Conservation (phyloP, 2,797 vertebrate species). For the Fratercula arctica region DNA sequence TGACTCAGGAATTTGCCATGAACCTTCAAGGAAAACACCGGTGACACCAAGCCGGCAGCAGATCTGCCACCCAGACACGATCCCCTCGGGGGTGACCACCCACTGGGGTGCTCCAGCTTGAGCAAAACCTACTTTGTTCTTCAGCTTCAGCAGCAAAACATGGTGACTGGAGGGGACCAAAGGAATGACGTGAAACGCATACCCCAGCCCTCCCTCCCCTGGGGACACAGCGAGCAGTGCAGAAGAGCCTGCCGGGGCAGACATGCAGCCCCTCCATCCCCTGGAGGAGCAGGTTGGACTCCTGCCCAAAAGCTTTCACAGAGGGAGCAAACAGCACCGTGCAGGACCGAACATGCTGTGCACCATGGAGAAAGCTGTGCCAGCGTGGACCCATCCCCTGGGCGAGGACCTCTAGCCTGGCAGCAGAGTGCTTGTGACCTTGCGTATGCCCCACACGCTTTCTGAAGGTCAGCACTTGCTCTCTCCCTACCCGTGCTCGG, state of each 20-base stretch:
- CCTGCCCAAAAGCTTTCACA: neutral
- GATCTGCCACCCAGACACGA: fast-evolving
- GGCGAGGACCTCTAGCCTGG: neutral
- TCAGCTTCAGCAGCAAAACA: neutral
- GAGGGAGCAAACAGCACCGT: neutral
- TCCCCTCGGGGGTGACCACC: neutral
- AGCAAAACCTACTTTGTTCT: neutral
- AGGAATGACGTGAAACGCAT: fast-evolving
- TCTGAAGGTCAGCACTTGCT: neutral
- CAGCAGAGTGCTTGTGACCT: neutral
- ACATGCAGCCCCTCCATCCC: neutral
- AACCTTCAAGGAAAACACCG: neutral
- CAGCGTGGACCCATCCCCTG: neutral
- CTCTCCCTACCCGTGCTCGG: neutral
- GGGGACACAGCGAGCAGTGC: fast-evolving
- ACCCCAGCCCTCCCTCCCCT: neutral
- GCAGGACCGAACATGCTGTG: neutral
- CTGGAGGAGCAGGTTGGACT: neutral
- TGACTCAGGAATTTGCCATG: neutral
- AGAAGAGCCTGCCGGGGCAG: neutral
- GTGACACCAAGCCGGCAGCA: neutral
- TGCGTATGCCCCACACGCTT: fast-evolving
- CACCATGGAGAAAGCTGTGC: neutral
- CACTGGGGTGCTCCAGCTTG: neutral
- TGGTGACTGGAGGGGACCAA: neutral